Percentiles rank a stretch among this genome's conserved stretches.
phyloP scores from a whole-genome alignment of 1,140 invertebrate genomes.

The Zophobas morio region DNA sequence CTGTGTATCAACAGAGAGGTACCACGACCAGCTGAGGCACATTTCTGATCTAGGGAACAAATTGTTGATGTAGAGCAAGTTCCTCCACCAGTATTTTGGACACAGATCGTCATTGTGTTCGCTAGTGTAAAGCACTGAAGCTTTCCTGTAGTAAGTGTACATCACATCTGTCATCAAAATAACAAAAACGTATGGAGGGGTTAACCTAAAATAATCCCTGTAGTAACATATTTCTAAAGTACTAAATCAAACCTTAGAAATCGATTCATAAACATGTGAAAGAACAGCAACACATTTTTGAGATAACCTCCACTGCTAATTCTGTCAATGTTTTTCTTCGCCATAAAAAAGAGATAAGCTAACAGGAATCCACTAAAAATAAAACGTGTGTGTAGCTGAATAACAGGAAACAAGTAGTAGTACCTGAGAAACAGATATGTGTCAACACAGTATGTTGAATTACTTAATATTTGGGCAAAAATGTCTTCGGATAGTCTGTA shows the following conservation, averaged over 20 bases:
- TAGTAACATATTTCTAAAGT: constrained; percentile 31
- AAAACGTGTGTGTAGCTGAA: constrained; percentile 17
- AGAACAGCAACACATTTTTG: constrained; percentile 62
- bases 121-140: constrained; percentile 69
- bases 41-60: constrained; percentile 70
- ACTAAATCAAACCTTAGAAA: constrained; percentile 67
- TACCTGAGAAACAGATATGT: constrained; percentile 69
- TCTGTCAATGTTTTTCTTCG: constrained; percentile 56
- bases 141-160: constrained; percentile 68
- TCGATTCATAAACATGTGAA: constrained; percentile 63
- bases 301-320: constrained; percentile 55
- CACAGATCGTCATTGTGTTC: constrained; percentile 70
- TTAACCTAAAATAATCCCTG: constrained; percentile 66
- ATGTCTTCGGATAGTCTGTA: constrained; percentile 64
- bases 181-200: constrained; percentile 71
- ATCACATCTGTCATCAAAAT: constrained; percentile 70
- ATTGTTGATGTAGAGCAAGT: constrained; percentile 77
- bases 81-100: constrained; percentile 76
- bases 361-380: constrained; percentile 69
- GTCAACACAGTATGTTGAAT: constrained; percentile 69
- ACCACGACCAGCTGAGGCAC: constrained; percentile 89
- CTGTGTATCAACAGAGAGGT: constrained; percentile 86
- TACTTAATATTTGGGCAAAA: constrained; percentile 65
- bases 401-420: background rate
- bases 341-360: constrained; percentile 66